Evolutionary conservation across 2,888 invertebrate genomes (phyloP), one percentile per base, ranked within the genome.

Genomic region (Linyphia triangularis): DNA sequence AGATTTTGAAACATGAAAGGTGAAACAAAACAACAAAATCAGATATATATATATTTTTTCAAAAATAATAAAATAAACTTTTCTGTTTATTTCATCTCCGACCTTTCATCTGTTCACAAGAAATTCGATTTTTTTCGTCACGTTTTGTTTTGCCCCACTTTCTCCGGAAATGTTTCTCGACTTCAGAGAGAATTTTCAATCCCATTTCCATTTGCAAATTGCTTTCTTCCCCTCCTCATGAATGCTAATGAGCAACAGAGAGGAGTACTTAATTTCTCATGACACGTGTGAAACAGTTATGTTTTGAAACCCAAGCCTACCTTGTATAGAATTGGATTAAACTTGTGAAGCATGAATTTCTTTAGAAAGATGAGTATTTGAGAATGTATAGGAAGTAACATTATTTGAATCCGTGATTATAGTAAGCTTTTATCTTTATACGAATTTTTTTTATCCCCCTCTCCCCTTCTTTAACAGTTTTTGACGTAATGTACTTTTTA

Each of bases 121-220:
- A 3, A 7, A 51, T 57, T 57, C 59, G 75, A 75, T 4, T 75
- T 59, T n/a, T 59, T 59, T 19, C 33, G 57, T 77, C 77, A 63
- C 77, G 61, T 77, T 77, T 77, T 73, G 37, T 37, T 63, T 22
- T 37, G 61, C 37, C 63, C 77, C 26, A 63, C 63, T 63, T 77
- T 40, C 40, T 63, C 22, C 19, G 6, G n/a, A 63, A 77, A 40
- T 61, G 16, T 61, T 75, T 59, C 19, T 61, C 77, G 61, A 77
- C 77, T 77, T 63, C 61, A 63, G 77, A 63, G 40, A 24, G 63
- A 77, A 77, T 77, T 77, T 77, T 77, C 77, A 63, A 77, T 77
- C 77, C 37, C 63, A 77, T 77, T 77, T 77, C 61, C 77, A 77
- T 77, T 77, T 63, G 77, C 40, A 77, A 77, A 77, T 77, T 77